Evolutionary conservation across 2,113 vertebrate species (phyloP).

Genomic region (Epinephelus lanceolatus): DNA sequence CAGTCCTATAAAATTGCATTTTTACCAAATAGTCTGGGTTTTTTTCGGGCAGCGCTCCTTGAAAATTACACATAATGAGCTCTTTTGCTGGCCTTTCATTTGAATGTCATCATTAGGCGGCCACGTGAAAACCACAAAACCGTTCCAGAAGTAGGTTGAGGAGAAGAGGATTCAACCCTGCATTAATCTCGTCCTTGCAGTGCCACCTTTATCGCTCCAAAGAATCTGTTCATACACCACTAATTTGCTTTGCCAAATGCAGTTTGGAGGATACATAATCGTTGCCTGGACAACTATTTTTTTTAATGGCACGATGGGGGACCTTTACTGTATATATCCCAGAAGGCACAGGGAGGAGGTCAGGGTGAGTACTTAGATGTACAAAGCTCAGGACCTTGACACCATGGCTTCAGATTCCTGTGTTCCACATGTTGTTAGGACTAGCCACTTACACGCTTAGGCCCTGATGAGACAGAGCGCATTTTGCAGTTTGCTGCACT

Average conservation of each 20-base stretch:
- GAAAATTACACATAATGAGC: slow-evolving; percentile 71
- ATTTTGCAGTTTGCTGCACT: no score
- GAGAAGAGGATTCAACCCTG: slow-evolving; percentile 29
- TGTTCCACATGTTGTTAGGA: not conserved
- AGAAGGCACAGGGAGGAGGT: not conserved
- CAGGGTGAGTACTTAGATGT: not conserved
- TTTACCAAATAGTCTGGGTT: slow-evolving; percentile 20
- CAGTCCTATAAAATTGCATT: slow-evolving; percentile 30
- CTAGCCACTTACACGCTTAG: no score
- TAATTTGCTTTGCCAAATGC: slow-evolving; percentile 30
- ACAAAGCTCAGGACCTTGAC: not conserved
- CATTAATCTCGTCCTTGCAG: slow-evolving; percentile 19
- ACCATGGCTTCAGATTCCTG: not conserved
- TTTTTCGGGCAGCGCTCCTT: slow-evolving; percentile 37
- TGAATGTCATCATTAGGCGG: slow-evolving; percentile 69
- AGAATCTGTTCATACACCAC: not conserved
- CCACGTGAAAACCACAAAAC: slow-evolving; percentile 61
- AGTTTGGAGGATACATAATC: slow-evolving; percentile 17
- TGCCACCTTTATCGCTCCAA: slow-evolving; percentile 20
- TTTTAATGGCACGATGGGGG: slow-evolving; percentile 12
- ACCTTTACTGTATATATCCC: slow-evolving; percentile 23
- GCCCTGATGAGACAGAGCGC: no score
- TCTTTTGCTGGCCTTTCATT: slow-evolving; percentile 65
- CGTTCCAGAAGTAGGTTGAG: slow-evolving; percentile 33
- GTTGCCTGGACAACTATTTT: slow-evolving; percentile 3